phyloP scores from a whole-genome alignment of 2,797 vertebrate genomes.

The Enteromius viviparus region DNA sequence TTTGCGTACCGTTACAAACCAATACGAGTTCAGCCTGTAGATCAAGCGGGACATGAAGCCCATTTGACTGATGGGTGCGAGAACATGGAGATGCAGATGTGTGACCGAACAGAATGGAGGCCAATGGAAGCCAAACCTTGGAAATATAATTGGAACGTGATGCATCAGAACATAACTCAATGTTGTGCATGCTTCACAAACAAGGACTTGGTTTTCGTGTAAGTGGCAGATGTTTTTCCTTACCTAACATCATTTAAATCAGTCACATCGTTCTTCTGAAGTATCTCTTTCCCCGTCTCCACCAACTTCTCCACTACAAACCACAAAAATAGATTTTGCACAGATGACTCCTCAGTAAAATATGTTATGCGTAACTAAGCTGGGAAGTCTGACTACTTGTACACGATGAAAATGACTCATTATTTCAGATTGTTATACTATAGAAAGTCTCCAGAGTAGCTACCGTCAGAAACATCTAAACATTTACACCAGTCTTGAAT shows the following conservation, averaged over 20 bases:
- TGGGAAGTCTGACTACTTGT: neutral
- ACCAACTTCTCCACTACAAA: conserved; percentile 88
- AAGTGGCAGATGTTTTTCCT: conserved; percentile 10
- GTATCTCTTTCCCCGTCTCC: conserved; percentile 85
- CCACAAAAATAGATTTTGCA: conserved; percentile 16
- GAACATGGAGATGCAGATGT: conserved; percentile 94
- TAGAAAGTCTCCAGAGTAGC: conserved; percentile 1
- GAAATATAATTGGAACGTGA: conserved; percentile 37
- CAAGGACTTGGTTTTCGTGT: neutral
- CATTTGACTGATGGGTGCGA: conserved; percentile 91
- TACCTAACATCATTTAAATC: conserved; percentile 91
- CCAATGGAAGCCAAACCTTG: conserved; percentile 96
- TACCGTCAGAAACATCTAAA: conserved; percentile 2
- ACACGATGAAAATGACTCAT: neutral
- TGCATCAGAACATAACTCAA: neutral
- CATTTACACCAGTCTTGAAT: neutral
- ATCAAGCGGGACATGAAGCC: conserved; percentile 87
- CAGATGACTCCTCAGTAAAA: neutral
- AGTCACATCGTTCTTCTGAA: conserved; percentile 84
- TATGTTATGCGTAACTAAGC: neutral
- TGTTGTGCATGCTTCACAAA: neutral
- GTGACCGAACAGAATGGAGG: conserved; percentile 93
- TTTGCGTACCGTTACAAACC: conserved; percentile 92
- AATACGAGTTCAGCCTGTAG: conserved; percentile 91
- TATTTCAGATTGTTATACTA: neutral